Percentiles rank a stretch among this genome's conserved stretches.
These are phyloP conservation scores for Drosophila bifasciata DNA, from an alignment of 1,140 invertebrate species.

Conservation along the genomic window DNA sequence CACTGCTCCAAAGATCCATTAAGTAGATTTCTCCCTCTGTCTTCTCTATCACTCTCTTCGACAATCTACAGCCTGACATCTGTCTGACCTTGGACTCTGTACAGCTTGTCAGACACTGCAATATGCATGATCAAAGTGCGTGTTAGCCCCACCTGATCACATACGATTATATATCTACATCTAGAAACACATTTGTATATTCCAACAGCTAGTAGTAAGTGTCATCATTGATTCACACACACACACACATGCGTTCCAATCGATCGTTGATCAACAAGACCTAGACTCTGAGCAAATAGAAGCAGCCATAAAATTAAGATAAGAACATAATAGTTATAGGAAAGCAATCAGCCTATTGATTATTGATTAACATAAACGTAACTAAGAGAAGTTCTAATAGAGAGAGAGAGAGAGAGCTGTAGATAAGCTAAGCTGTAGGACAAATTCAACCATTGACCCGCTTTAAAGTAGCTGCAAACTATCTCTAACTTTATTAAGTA, in stretches of 20 bases:
- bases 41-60: no score
- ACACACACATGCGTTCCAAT: not conserved
- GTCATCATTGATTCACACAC: not conserved
- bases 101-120: not conserved
- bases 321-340: constrained; percentile 2
- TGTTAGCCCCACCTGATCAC: constrained; percentile 31
- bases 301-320: constrained; percentile 7
- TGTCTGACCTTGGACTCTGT: constrained; percentile 2
- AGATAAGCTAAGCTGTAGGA: no score
- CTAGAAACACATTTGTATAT: not conserved
- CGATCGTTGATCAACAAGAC: constrained; percentile 6
- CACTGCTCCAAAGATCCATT: no score
- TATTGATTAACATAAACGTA: constrained; percentile 8
- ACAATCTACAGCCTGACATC: no score
- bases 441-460: no score
- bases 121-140: constrained; percentile 23
- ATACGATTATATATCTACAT: not conserved
- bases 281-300: no score
- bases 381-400: no score
- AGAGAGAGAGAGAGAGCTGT: no score
- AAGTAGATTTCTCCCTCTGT: no score
- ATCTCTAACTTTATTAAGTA: no score
- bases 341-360: not conserved
- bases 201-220: not conserved
- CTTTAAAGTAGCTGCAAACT: no score